Conservation (phyloP, 2,888 invertebrate species). For the Rhagium mordax region DNA sequence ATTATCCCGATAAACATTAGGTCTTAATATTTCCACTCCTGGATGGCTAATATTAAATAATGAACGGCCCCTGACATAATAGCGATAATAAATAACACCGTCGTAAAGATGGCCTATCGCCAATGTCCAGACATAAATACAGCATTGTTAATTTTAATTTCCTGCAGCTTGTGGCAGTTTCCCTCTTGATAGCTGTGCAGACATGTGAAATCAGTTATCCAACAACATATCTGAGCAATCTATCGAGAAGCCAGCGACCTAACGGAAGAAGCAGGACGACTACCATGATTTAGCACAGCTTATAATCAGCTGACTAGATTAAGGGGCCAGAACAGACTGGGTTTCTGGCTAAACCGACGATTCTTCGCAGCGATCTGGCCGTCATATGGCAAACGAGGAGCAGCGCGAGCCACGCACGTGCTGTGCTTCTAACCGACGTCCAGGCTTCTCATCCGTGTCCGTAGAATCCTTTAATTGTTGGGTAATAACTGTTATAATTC, state of each 20-base stretch:
- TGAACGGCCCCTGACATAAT: constrained; percentile 25
- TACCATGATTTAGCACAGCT: constrained; percentile 18
- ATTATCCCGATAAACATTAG: neutral
- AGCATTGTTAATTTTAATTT: constrained; percentile 30
- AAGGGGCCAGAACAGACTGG: constrained; percentile 18
- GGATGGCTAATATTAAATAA: constrained; percentile 25
- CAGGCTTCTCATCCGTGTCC: constrained; percentile 51
- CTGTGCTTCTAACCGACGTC: constrained; percentile 31
- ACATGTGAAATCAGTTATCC: constrained; percentile 29
- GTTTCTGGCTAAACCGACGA: constrained; percentile 5
- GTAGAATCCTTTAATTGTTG: constrained; percentile 50
- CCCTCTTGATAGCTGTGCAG: constrained; percentile 7
- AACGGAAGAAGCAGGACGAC: constrained; percentile 19
- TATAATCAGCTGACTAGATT: constrained; percentile 21
- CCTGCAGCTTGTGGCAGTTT: constrained; percentile 27
- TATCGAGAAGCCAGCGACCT: constrained; percentile 12
- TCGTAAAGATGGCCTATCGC: constrained; percentile 28
- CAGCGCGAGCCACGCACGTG: constrained; percentile 49
- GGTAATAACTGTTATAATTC: constrained; percentile 39
- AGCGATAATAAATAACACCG: constrained; percentile 31
- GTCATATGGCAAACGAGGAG: constrained; percentile 61
- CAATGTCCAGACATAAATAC: constrained; percentile 15
- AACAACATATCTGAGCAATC: constrained; percentile 7
- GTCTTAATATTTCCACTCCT: constrained; percentile 23
- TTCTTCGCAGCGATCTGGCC: constrained; percentile 33